Base-by-base conservation (phyloP, 1,140 invertebrate species). In the Philopotamus ludificatus region DNA sequence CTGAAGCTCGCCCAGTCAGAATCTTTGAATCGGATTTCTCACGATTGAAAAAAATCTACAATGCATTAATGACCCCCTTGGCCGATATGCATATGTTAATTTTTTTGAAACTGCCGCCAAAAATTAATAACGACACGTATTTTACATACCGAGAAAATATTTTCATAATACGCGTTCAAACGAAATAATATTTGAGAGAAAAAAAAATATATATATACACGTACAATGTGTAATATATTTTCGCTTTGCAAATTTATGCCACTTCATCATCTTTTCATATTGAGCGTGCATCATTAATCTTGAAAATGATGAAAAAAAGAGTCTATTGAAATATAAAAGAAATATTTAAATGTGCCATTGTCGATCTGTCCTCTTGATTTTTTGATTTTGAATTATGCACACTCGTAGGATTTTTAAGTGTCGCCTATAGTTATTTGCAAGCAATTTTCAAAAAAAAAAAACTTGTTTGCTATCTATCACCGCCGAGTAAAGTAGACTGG, bases 1-100 rank as follows among this genome's bases (percentile, higher is more conserved):
- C 54, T 58, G 25, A 50, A 55, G 18, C 41, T 49, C 15, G 51
- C 39, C n/a, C 39, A 16, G 51, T 34, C 26, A 42, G 39, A 12
- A 12, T 55, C 53, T 21, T 39, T 26, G 28, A 55, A 57, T 28
- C 54, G 34, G 57, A 60, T 60, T 60, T 60, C 57, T 60, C 57
- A 60, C 57, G 42, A 60, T 26, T 42, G 41, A 42, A 54, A 60
- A 60, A 60, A 60, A 60, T 60, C 47, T 60, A 60, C 22, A 25
- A 60, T 21, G 28, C 28, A 26, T 21, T 41, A 51, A 51, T 21
- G 18, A 18, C 20, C 12, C 20, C 18, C 18, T 47, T 47, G 8
- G 44, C 44, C 4, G 4, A 47, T 47, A 9, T 16, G 44, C 44
- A 47, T 47, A n/a, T n/a, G n/a, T n/a, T n/a, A n/a, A n/a, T n/a